Evolutionary conservation across 2,888 invertebrate genomes (phyloP).

Genomic region (Pandemis corylana): DNA sequence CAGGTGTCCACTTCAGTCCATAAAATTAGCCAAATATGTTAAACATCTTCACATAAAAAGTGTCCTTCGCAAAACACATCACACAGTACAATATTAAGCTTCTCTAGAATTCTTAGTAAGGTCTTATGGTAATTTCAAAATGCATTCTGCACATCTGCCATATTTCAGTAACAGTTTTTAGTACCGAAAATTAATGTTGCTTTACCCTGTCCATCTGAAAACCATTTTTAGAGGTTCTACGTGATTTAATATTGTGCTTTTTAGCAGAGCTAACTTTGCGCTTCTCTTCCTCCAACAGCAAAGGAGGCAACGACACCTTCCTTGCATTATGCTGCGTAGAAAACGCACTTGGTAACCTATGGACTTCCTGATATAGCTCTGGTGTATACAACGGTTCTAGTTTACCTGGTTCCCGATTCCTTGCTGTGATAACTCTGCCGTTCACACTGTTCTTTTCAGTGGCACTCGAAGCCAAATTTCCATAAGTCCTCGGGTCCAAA

Average conservation of each 20-base stretch:
- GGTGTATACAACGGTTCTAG: slow-evolving; percentile 72
- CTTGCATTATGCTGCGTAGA: slow-evolving; percentile 64
- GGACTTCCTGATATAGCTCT: slow-evolving; percentile 61
- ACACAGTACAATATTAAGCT: neutral
- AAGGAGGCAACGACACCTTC: slow-evolving; percentile 78
- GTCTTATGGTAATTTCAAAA: neutral
- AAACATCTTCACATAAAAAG: neutral
- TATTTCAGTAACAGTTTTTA: neutral
- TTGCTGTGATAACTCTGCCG: slow-evolving; percentile 71
- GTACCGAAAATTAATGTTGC: slow-evolving; percentile 46
- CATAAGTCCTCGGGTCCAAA: slow-evolving; percentile 70
- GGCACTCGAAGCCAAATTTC: slow-evolving; percentile 62
- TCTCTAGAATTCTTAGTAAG: neutral
- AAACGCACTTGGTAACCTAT: slow-evolving; percentile 55
- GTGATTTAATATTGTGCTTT: slow-evolving; percentile 59
- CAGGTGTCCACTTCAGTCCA: neutral
- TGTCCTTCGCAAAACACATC: neutral
- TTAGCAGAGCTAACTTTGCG: slow-evolving; percentile 62
- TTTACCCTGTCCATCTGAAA: slow-evolving; percentile 57
- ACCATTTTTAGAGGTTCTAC: slow-evolving; percentile 55
- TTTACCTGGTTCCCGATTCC: slow-evolving; percentile 68
- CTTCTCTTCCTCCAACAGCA: slow-evolving; percentile 67
- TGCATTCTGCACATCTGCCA: neutral
- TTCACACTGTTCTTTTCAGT: slow-evolving; percentile 65
- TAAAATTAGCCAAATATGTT: neutral